These are phyloP conservation scores for Papilio helenus DNA, from an alignment of 1,140 invertebrate genomes.

Conservation along the genomic window DNA sequence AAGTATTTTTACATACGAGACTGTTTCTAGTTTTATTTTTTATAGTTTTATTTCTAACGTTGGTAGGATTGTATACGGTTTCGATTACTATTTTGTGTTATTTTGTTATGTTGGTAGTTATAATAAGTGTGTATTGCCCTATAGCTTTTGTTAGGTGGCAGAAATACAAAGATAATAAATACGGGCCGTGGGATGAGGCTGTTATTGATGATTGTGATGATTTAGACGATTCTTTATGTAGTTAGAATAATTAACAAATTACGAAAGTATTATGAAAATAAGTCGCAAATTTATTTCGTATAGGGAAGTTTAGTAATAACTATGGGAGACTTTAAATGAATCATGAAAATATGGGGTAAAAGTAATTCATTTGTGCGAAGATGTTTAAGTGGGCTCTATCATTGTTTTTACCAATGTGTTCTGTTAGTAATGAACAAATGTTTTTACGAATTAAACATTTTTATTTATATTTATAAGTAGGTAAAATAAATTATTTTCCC, in stretches of 20 bases:
- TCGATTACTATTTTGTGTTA: constrained; percentile 84
- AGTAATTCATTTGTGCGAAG: too few species aligned
- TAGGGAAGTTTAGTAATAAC: background rate
- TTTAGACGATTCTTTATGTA: constrained; percentile 69
- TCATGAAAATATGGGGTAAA: too few species aligned
- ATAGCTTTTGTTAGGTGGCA: constrained; percentile 91
- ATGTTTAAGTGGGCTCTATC: too few species aligned
- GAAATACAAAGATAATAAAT: constrained; percentile 95
- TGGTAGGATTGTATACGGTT: constrained; percentile 83
- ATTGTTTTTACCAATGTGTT: too few species aligned
- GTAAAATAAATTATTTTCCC: constrained; percentile 35
- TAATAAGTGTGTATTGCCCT: constrained; percentile 91
- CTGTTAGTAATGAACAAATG: too few species aligned
- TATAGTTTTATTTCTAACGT: constrained; percentile 66
- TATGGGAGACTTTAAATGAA: background rate
- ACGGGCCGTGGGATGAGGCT: constrained; percentile 98
- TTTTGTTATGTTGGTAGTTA: constrained; percentile 85
- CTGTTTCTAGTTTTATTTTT: constrained; percentile 62
- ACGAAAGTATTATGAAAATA: background rate
- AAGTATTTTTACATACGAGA: constrained; percentile 81
- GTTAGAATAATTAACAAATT: background rate
- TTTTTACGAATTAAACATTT: background rate
- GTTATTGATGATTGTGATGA: constrained; percentile 85
- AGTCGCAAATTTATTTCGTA: background rate
- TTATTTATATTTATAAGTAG: background rate